Conservation (phyloP, 1,140 invertebrate species). For the Heliothis virescens region DNA sequence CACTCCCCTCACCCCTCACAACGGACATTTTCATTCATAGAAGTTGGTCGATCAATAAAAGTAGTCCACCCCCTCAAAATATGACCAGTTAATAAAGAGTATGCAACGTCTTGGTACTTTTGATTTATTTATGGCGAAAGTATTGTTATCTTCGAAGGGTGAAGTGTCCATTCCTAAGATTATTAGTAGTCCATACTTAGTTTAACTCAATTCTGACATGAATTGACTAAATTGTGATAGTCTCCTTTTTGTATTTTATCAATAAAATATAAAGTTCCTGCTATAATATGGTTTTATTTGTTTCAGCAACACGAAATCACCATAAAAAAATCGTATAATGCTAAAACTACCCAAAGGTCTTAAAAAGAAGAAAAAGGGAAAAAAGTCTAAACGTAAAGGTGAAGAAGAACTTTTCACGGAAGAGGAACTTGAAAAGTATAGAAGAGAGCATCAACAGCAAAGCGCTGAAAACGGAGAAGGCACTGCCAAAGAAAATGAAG, state of each 20-base stretch:
- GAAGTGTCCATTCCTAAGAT: too few relatives aligned
- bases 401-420: conserved; percentile 95
- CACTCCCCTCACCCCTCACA: neutral
- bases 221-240: too few relatives aligned
- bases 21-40: neutral
- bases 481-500: conserved; percentile 89
- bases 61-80: neutral
- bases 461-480: conserved; percentile 69
- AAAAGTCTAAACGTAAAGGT: conserved; percentile 94
- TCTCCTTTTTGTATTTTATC: too few relatives aligned
- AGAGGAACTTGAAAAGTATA: conserved; percentile 94
- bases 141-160: too few relatives aligned
- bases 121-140: too few relatives aligned
- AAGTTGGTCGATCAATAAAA: conserved; percentile 2
- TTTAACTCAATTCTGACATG: too few relatives aligned
- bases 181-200: too few relatives aligned
- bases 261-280: too few relatives aligned
- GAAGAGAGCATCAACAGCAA: conserved; percentile 89
- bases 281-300: conserved; percentile 48
- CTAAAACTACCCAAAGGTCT: conserved; percentile 97
- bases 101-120: too few relatives aligned
- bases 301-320: conserved; percentile 79
- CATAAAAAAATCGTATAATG: conserved; percentile 91
- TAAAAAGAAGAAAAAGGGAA: conserved; percentile 96
- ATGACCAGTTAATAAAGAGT: too few relatives aligned